These are phyloP conservation scores for Isoperla grammatica DNA, from an alignment of 2,888 invertebrate genomes.

Conservation along the genomic window DNA sequence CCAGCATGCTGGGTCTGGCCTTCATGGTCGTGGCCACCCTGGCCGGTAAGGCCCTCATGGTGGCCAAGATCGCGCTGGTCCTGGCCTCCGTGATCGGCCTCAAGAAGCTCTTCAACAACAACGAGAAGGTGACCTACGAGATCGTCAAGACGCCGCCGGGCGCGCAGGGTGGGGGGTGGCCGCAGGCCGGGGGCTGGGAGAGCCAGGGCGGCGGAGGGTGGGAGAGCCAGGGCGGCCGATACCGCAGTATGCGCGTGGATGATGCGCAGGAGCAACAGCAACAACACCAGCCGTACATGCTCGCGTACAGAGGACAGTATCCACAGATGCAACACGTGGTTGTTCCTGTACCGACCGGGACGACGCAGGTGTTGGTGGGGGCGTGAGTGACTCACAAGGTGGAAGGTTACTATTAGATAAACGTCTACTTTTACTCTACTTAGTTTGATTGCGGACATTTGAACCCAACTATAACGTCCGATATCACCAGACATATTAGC, in stretches of 20 bases:
- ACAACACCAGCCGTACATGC: not conserved
- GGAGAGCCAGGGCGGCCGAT: not conserved
- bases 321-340: slow-evolving; percentile 7
- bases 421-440: too few relatives aligned
- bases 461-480: too few relatives aligned
- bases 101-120: slow-evolving; percentile 51
- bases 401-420: too few relatives aligned
- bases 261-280: not conserved
- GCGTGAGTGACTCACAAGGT: not conserved
- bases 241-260: not conserved
- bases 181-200: not conserved
- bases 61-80: slow-evolving; percentile 39
- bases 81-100: slow-evolving; percentile 48
- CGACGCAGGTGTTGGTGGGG: not conserved
- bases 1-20: slow-evolving; percentile 24
- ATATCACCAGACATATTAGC: too few relatives aligned
- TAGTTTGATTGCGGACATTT: too few relatives aligned
- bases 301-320: not conserved
- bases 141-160: slow-evolving; percentile 6
- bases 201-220: not conserved
- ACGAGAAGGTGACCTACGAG: slow-evolving; percentile 23
- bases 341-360: not conserved
- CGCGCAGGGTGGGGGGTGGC: not conserved
- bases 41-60: slow-evolving; percentile 39
- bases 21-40: slow-evolving; percentile 29